Evolutionary conservation across 2,888 invertebrate genomes (phyloP).

Genomic region (Crocallis elinguaria): DNA sequence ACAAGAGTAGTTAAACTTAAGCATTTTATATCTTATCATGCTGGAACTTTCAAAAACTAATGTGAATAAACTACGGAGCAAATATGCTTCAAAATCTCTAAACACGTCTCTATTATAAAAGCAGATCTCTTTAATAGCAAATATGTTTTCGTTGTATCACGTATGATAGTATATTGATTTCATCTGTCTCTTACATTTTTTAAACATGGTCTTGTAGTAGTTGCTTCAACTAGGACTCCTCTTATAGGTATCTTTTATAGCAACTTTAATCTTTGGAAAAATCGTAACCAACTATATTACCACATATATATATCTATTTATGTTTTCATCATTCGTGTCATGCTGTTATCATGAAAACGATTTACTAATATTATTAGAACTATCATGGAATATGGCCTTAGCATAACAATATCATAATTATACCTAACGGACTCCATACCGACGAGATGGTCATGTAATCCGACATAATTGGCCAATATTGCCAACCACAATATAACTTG

Average conservation of each 20-base stretch:
- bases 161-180: too few species aligned
- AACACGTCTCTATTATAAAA: too few species aligned
- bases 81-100: too few species aligned
- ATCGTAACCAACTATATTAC: background rate
- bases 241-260: too few species aligned
- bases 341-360: background rate
- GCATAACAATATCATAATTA: constrained; percentile 13
- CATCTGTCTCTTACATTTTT: too few species aligned
- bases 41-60: too few species aligned
- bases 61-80: too few species aligned
- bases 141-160: too few species aligned
- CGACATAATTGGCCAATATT: constrained; percentile 30
- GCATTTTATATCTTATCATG: background rate
- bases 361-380: background rate
- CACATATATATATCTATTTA: background rate
- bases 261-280: background rate
- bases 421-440: constrained; percentile 17
- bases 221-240: too few species aligned
- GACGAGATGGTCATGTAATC: constrained; percentile 26
- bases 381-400: constrained; percentile 6
- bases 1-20: constrained; percentile 15
- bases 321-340: background rate
- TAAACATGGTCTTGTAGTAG: too few species aligned
- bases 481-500: constrained; percentile 17
- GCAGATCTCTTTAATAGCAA: too few species aligned